Evolutionary conservation across 2,113 vertebrate genomes (phyloP).

Genomic region (Dascyllus trimaculatus): DNA sequence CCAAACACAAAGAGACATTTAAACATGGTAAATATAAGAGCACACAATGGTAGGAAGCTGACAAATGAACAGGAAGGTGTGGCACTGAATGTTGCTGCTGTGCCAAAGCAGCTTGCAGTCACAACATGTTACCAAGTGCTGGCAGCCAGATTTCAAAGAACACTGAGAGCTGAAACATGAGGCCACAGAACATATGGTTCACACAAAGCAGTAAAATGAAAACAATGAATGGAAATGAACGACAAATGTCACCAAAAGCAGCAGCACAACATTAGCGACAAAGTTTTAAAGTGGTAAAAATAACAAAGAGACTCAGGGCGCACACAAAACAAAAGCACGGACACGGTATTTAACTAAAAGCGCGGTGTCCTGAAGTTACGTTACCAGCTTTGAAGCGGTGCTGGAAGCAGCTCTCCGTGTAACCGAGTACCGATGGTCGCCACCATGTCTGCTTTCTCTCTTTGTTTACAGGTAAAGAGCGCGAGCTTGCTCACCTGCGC

Average conservation of each 20-base stretch:
- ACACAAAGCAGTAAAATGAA: not conserved
- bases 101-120: conserved; percentile 1
- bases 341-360: not conserved
- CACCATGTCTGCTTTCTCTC: not conserved
- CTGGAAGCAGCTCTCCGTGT: not conserved
- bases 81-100: not conserved
- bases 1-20: not conserved
- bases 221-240: not conserved
- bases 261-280: no score
- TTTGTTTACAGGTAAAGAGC: conserved; percentile 45
- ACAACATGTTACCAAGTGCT: conserved; percentile 6
- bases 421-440: not conserved
- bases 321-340: no score
- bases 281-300: no score
- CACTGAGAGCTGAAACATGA: not conserved
- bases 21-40: not conserved
- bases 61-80: conserved; percentile 16
- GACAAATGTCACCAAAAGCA: no score
- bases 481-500: conserved; percentile 29
- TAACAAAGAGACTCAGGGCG: no score
- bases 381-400: not conserved
- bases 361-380: not conserved
- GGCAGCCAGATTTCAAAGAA: not conserved
- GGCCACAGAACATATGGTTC: not conserved
- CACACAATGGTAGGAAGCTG: conserved; percentile 14